These are phyloP conservation scores for Esox masquinongy DNA, from an alignment of 2,797 vertebrate species.

Conservation along the genomic window DNA sequence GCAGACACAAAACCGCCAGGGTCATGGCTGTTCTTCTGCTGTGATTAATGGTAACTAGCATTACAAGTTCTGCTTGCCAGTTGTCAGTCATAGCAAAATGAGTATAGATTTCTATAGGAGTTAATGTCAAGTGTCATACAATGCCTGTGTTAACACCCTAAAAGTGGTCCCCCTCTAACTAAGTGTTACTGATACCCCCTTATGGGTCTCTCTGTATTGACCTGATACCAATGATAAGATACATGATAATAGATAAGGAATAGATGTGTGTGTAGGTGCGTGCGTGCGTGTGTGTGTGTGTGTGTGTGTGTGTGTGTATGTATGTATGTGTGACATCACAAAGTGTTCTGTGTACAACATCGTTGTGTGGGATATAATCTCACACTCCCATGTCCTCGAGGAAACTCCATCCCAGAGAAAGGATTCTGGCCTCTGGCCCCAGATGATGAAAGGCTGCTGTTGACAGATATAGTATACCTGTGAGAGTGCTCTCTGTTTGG, in stretches of 20 bases:
- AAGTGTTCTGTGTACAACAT: constrained; percentile 36
- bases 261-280: constrained; percentile 5
- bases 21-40: constrained; percentile 24
- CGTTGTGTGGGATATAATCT: constrained; percentile 33
- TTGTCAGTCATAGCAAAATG: constrained; percentile 30
- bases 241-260: constrained; percentile 59
- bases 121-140: constrained; percentile 61
- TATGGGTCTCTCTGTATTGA: constrained; percentile 35
- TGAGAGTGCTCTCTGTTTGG: constrained; percentile 71
- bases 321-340: constrained; percentile 55
- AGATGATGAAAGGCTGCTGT: constrained; percentile 67
- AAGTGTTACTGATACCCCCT: constrained; percentile 54
- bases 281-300: too few species aligned
- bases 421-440: constrained; percentile 69
- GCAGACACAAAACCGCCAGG: constrained; percentile 29
- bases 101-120: constrained; percentile 54
- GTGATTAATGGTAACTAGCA: constrained; percentile 22
- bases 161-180: constrained; percentile 56
- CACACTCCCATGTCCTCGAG: constrained; percentile 65
- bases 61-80: background rate
- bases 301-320: constrained; percentile 36
- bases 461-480: constrained; percentile 78
- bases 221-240: constrained; percentile 50
- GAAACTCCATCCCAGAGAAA: constrained; percentile 65
- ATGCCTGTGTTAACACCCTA: constrained; percentile 66